phyloP scores from a whole-genome alignment of 1,140 invertebrate genomes.

The Himalopsyche phryganea region DNA sequence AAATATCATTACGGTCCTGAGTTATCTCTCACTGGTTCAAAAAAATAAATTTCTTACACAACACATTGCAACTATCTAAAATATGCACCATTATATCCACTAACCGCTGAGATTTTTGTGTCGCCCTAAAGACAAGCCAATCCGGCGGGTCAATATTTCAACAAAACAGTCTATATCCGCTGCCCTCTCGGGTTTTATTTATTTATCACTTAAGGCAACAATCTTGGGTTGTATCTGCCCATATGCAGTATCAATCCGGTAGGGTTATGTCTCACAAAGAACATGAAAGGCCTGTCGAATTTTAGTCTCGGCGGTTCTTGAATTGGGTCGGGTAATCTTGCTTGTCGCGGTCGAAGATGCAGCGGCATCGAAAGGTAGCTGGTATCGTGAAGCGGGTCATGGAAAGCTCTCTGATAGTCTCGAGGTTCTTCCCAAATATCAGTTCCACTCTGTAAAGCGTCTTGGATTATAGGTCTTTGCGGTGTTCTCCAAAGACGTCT shows the following conservation, averaged over 20 bases:
- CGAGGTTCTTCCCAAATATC: constrained; percentile 48
- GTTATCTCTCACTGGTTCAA: constrained; percentile 24
- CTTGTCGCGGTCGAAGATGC: constrained; percentile 65
- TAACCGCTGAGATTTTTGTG: constrained; percentile 3
- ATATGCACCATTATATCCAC: constrained; percentile 2
- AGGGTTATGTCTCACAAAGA: constrained; percentile 81
- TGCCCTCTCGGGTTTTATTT: neutral
- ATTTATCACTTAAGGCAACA: constrained; percentile 57
- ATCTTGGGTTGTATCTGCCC: constrained; percentile 78
- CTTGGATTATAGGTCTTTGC: constrained; percentile 28
- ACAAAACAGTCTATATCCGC: neutral
- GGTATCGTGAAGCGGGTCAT: constrained; percentile 60
- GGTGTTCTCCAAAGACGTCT: constrained; percentile 24
- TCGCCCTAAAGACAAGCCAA: neutral
- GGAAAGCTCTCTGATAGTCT: constrained; percentile 58
- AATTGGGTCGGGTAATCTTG: constrained; percentile 59
- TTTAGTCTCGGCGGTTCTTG: constrained; percentile 61
- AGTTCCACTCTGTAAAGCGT: constrained; percentile 36
- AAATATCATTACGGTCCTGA: constrained; percentile 21
- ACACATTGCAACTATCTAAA: neutral
- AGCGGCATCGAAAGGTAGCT: constrained; percentile 61
- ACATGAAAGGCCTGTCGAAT: constrained; percentile 81
- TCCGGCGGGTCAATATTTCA: neutral
- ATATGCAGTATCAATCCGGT: constrained; percentile 81
- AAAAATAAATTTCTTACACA: constrained; percentile 33